Percentiles rank a stretch among this genome's conserved stretches.
Conservation (phyloP, 1,140 invertebrate species). For the Drosophila orena region DNA sequence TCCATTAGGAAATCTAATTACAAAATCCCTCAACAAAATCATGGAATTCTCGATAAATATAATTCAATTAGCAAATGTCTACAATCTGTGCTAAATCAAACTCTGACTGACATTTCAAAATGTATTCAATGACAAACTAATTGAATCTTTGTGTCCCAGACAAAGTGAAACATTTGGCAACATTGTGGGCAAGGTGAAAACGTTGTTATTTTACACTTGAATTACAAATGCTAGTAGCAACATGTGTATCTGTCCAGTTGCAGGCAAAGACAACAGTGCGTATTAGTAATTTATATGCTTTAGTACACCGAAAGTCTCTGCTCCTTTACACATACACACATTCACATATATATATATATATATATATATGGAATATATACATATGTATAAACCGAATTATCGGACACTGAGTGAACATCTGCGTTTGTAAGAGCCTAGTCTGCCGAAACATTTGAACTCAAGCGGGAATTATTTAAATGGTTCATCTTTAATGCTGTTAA, state of each 20-base stretch:
- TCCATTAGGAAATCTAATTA: conserved; percentile 29
- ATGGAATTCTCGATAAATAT: conserved; percentile 36
- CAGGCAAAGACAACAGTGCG: conserved; percentile 61
- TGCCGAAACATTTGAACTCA: conserved; percentile 52
- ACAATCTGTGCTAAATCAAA: conserved; percentile 49
- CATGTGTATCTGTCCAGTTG: conserved; percentile 39
- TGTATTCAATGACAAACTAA: conserved; percentile 42
- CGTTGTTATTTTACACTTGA: conserved; percentile 49
- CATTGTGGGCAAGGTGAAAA: conserved; percentile 44
- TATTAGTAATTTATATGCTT: conserved; percentile 75
- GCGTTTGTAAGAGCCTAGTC: neutral
- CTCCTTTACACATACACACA: conserved; percentile 1
- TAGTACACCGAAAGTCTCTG: conserved; percentile 28
- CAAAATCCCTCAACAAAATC: conserved; percentile 18
- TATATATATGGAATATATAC: neutral
- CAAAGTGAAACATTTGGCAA: conserved; percentile 50
- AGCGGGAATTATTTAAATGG: conserved; percentile 73
- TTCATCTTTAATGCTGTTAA: conserved; percentile 78
- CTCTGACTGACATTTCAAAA: conserved; percentile 29
- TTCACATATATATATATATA: neutral
- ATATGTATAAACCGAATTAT: conserved; percentile 2
- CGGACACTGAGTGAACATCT: conserved; percentile 10
- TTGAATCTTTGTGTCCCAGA: conserved; percentile 41
- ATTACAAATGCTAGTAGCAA: conserved; percentile 30
- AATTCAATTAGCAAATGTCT: conserved; percentile 52